Base-by-base conservation (phyloP, 2,888 invertebrate genomes). In the Vesta saturnalis region DNA sequence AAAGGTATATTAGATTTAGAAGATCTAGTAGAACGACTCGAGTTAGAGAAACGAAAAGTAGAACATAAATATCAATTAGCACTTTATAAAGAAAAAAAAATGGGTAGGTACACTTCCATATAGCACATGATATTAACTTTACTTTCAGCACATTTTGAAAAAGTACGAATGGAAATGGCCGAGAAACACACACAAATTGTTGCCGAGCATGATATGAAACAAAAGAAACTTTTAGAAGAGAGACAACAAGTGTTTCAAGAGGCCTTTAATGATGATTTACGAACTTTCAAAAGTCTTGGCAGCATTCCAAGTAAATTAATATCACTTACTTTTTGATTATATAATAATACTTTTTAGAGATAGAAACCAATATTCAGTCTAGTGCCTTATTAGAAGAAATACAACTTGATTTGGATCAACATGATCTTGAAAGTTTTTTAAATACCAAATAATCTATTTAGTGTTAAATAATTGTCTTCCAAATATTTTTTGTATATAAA, bases 41-140 rank as follows among this genome's bases (percentile, higher is more conserved):
- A 92, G 72, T 86, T 92, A 79, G 89, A 92, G 77, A 90, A 88
- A 77, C 88, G 89, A 83, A 91, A 92, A 81, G 79, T 90, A 49
- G 91, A 92, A 77, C 92, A 93, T 78, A 86, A 89, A 73, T 90
- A 91, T 78, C 91, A 92, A 73, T 85, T 93, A 61, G 88, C 89
- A 15, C 82, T 91, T 73, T 92, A 92, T 75, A 89, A 91, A 80
- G 90, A 91, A 75, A 90, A 89, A 76, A 92, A 92, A 84, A 85
- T 91, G 81, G 89, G 92, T 92, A 82, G 78, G 78, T 43, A 8
- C 8, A 3, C 1, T 12, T 39, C 8, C 8, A 4, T 6, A 10
- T 15, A 10, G n/a, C n/a, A 6, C 16, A 43, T 35, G 8, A n/a
- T 39, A 35, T 3, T 14, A 58, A 21, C 10, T 23, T 58, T 15